Evolutionary conservation across 2,113 vertebrate genomes (phyloP).

Genomic region (Xiphophorus hellerii): DNA sequence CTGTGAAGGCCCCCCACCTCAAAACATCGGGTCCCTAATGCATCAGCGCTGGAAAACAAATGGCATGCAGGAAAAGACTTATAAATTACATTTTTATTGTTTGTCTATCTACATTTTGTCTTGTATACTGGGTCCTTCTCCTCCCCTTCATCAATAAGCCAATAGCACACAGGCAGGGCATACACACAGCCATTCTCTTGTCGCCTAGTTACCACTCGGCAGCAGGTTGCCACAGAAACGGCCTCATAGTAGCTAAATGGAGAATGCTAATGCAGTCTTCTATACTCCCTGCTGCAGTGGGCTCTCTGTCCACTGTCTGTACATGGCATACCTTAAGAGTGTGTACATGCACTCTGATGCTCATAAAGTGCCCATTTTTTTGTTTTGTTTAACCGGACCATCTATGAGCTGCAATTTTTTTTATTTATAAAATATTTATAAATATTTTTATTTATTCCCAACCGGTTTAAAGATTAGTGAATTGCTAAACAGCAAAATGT

Average conservation of each 20-base stretch:
- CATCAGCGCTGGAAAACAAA: constrained; percentile 39
- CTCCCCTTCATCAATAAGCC: constrained; percentile 77
- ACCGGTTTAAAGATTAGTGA: background rate
- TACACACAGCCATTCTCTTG: constrained; percentile 78
- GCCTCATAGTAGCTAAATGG: constrained; percentile 79
- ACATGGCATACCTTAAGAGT: constrained; percentile 39
- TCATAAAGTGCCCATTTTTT: background rate
- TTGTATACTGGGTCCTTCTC: constrained; percentile 55
- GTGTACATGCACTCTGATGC: background rate
- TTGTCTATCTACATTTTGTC: constrained; percentile 48
- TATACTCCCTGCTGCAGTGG: constrained; percentile 77
- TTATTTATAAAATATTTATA: no score
- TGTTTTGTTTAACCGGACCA: background rate
- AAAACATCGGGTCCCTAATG: constrained; percentile 43
- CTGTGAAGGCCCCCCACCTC: constrained; percentile 65
- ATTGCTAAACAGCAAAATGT: background rate
- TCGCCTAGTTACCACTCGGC: constrained; percentile 83
- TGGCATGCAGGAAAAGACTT: constrained; percentile 58
- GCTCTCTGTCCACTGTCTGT: constrained; percentile 63
- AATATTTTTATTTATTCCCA: background rate
- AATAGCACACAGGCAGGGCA: constrained; percentile 70
- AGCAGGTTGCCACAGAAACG: constrained; percentile 86
- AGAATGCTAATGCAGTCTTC: constrained; percentile 78
- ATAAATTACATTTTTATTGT: constrained; percentile 62
- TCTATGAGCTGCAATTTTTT: background rate